Percentiles rank a stretch among this genome's conserved stretches.
These are phyloP conservation scores for Orchesella cincta DNA, from an alignment of 1,140 invertebrate species.

Conservation along the genomic window DNA sequence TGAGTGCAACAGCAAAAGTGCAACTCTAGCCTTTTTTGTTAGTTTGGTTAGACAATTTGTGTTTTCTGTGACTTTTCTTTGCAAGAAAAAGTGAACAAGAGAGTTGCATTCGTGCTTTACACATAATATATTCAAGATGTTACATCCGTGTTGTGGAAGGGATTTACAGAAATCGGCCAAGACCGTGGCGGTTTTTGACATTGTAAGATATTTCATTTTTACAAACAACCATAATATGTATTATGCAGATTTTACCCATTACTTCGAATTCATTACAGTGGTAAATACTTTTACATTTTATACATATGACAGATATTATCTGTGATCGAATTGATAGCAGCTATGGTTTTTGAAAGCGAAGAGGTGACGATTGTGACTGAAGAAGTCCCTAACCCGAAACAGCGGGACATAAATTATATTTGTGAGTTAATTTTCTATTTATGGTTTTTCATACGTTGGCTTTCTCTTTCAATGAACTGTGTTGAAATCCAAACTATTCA, in stretches of 20 bases:
- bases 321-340: slow-evolving; percentile 2
- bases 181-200: slow-evolving; percentile 24
- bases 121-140: slow-evolving; percentile 5
- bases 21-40: too few species aligned
- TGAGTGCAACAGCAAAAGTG: too few species aligned
- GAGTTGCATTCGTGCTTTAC: too few species aligned
- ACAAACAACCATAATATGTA: neutral
- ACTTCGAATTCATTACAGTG: neutral
- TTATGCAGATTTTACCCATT: neutral
- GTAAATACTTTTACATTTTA: neutral
- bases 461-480: neutral
- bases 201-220: neutral
- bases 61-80: neutral
- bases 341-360: slow-evolving; percentile 23
- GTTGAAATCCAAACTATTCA: neutral
- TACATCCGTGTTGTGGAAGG: slow-evolving; percentile 24
- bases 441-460: too few species aligned
- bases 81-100: neutral
- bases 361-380: slow-evolving; percentile 6
- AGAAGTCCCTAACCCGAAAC: neutral
- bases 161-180: slow-evolving; percentile 20
- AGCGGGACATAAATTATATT: slow-evolving; percentile 11
- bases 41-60: too few species aligned
- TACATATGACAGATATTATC: neutral
- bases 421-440: slow-evolving; percentile 2